phyloP scores from a whole-genome alignment of 1,140 invertebrate genomes.

The Pristionchus pacificus region DNA sequence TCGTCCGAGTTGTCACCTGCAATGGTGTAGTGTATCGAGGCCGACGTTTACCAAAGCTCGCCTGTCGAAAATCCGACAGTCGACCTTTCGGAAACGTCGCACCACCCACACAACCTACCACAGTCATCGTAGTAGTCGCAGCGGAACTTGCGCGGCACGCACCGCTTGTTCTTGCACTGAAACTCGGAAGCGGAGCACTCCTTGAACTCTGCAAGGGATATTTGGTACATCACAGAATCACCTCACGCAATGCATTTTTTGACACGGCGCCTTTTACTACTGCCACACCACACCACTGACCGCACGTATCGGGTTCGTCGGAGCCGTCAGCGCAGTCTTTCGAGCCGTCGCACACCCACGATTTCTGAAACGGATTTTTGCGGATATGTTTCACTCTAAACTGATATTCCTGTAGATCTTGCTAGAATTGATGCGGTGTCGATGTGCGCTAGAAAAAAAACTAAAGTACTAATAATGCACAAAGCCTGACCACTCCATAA shows the following conservation, averaged over 20 bases:
- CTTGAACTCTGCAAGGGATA: conserved; percentile 71
- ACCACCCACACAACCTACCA: conserved; percentile 29
- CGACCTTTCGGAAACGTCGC: no score
- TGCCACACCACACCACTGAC: conserved; percentile 61
- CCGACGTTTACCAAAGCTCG: no score
- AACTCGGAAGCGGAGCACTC: conserved; percentile 85
- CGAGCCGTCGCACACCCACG: conserved; percentile 50
- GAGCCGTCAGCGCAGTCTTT: conserved; percentile 69
- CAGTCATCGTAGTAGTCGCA: conserved; percentile 61
- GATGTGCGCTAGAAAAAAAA: no score
- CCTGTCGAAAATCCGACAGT: no score
- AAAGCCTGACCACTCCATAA: no score
- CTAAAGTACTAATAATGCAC: no score
- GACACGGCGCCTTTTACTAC: not conserved
- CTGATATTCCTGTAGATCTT: conserved; percentile 4
- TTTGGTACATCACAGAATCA: no score
- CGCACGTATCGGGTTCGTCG: conserved; percentile 75
- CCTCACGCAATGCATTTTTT: not conserved
- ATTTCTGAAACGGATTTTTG: conserved; percentile 45
- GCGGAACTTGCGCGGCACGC: conserved; percentile 71
- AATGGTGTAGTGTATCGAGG: conserved; percentile 54
- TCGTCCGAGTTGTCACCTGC: conserved; percentile 70
- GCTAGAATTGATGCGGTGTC: conserved; percentile 1
- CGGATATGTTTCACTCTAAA: conserved; percentile 73
- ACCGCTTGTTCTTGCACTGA: conserved; percentile 83